These are phyloP conservation scores for Danaus plexippus DNA, from an alignment of 1,140 invertebrate genomes.

Conservation along the genomic window DNA sequence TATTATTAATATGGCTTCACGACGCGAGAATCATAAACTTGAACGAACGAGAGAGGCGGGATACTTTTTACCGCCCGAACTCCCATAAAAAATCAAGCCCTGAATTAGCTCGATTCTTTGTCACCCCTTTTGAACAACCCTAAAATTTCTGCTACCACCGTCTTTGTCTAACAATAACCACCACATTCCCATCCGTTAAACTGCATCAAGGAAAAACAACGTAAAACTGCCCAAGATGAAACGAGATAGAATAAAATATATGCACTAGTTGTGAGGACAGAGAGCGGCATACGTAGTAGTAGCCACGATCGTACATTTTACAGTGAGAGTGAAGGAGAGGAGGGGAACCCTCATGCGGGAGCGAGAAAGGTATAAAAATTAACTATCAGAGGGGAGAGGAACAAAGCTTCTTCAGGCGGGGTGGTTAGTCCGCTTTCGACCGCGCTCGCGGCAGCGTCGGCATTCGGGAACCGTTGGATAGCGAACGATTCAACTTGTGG, in stretches of 20 bases:
- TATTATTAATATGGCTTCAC: constrained; percentile 65
- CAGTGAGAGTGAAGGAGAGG: constrained; percentile 52
- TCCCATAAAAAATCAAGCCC: constrained; percentile 68
- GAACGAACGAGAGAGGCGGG: constrained; percentile 70
- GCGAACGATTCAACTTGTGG: constrained; percentile 61
- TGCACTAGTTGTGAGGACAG: constrained; percentile 69
- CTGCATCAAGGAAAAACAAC: constrained; percentile 71
- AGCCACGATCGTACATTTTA: constrained; percentile 48
- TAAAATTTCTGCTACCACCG: constrained; percentile 68
- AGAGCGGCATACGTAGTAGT: constrained; percentile 63
- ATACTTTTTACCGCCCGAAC: constrained; percentile 67
- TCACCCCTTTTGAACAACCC: constrained; percentile 70
- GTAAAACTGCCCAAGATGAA: constrained; percentile 66
- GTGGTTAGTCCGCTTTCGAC: constrained; percentile 68
- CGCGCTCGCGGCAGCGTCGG: constrained; percentile 51
- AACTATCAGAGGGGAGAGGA: constrained; percentile 67
- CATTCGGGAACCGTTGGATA: constrained; percentile 26
- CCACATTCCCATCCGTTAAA: constrained; percentile 69
- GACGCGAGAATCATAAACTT: constrained; percentile 64
- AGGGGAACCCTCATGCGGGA: constrained; percentile 45
- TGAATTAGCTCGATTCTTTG: constrained; percentile 70
- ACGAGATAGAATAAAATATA: constrained; percentile 71
- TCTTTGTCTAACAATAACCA: constrained; percentile 71
- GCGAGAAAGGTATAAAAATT: constrained; percentile 59
- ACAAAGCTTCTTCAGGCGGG: constrained; percentile 66